A percentile compares a stretch with the other conserved stretches of the same genome.
phyloP scores from a whole-genome alignment of 1,140 invertebrate species.

The Caligus rogercresseyi region DNA sequence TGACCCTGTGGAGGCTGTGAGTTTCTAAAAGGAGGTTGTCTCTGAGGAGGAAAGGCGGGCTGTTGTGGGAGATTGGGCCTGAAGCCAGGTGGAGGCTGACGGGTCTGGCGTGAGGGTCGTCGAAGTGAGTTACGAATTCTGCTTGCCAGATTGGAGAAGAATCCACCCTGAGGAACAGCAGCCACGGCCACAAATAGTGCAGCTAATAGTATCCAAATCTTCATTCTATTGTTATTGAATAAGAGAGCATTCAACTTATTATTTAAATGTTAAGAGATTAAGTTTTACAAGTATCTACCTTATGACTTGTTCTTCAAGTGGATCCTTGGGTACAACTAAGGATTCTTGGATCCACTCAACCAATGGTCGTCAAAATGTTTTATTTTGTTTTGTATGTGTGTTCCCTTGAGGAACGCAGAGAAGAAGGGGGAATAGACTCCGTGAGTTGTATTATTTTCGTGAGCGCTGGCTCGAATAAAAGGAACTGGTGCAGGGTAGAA shows the following conservation, averaged over 20 bases:
- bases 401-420: too few species aligned
- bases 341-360: too few species aligned
- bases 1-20: background rate
- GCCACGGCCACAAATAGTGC: background rate
- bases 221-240: conserved; percentile 5
- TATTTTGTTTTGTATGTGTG: too few species aligned
- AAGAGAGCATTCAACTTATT: background rate
- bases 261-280: background rate
- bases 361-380: too few species aligned
- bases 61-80: background rate
- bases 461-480: too few species aligned
- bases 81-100: background rate
- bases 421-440: too few species aligned
- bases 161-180: background rate
- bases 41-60: background rate
- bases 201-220: background rate
- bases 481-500: too few species aligned
- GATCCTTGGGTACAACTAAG: background rate
- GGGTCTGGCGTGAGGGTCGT: background rate
- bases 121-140: background rate
- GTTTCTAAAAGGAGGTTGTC: background rate
- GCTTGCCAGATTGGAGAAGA: conserved; percentile 2
- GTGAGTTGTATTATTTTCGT: too few species aligned
- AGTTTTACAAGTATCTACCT: background rate
- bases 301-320: background rate